phyloP scores from a whole-genome alignment of 2,888 invertebrate species.

The Rhagonycha lutea region DNA sequence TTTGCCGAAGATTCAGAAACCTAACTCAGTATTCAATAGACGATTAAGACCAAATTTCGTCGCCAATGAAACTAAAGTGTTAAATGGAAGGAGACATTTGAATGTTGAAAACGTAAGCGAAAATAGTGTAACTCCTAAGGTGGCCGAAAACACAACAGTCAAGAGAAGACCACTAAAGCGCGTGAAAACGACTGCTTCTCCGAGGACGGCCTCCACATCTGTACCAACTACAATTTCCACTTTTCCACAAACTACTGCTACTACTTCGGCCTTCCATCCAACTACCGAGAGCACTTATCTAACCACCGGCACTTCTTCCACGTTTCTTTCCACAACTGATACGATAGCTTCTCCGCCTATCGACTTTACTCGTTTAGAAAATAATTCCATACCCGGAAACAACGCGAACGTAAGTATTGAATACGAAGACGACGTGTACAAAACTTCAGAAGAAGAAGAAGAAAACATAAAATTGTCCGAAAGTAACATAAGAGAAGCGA shows the following conservation, averaged over 20 bases:
- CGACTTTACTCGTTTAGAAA: neutral
- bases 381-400: neutral
- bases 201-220: neutral
- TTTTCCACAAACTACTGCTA: neutral
- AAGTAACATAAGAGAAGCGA: conserved; percentile 53
- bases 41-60: neutral
- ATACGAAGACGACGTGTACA: conserved; percentile 32
- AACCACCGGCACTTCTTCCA: neutral
- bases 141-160: neutral
- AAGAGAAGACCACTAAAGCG: neutral
- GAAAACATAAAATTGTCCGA: conserved; percentile 55
- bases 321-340: neutral
- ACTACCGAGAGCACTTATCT: neutral
- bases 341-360: neutral
- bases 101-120: neutral
- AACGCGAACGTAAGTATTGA: conserved; percentile 8
- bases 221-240: conserved; percentile 2
- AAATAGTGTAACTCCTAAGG: neutral
- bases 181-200: neutral
- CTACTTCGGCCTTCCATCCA: neutral
- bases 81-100: neutral
- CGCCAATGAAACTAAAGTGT: neutral
- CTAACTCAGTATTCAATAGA: neutral
- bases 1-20: neutral
- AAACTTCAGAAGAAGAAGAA: conserved; percentile 42